Conservation (phyloP, 2,888 invertebrate species). For the Thumatha senex region DNA sequence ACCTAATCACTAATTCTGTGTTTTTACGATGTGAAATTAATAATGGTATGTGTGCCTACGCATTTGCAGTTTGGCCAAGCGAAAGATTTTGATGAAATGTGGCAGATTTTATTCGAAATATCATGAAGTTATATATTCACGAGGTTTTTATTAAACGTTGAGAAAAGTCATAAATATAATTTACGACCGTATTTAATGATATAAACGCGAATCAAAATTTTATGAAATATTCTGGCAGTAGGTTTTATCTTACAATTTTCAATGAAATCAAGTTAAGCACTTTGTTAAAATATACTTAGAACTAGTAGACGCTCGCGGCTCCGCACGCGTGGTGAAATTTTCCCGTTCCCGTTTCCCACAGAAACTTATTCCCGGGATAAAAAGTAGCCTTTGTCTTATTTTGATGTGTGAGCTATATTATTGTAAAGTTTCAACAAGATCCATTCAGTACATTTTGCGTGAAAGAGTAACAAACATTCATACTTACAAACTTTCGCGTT, state of each 20-base stretch:
- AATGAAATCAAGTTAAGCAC: neutral
- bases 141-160: neutral
- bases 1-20: neutral
- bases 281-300: no score
- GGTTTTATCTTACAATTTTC: neutral
- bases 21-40: neutral
- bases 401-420: no score
- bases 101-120: neutral
- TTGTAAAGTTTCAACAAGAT: no score
- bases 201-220: neutral
- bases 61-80: neutral
- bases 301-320: neutral
- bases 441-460: no score
- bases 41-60: neutral
- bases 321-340: no score
- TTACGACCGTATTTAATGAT: neutral
- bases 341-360: no score
- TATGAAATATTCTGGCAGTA: neutral
- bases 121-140: neutral
- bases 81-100: neutral
- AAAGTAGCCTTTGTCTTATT: no score
- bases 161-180: slow-evolving; percentile 1
- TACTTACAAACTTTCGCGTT: no score
- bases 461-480: no score
- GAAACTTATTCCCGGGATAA: no score